Percentiles rank a stretch among this genome's conserved stretches.
Evolutionary conservation across 2,113 vertebrate species (phyloP).

Genomic region (Pongo pygmaeus): DNA sequence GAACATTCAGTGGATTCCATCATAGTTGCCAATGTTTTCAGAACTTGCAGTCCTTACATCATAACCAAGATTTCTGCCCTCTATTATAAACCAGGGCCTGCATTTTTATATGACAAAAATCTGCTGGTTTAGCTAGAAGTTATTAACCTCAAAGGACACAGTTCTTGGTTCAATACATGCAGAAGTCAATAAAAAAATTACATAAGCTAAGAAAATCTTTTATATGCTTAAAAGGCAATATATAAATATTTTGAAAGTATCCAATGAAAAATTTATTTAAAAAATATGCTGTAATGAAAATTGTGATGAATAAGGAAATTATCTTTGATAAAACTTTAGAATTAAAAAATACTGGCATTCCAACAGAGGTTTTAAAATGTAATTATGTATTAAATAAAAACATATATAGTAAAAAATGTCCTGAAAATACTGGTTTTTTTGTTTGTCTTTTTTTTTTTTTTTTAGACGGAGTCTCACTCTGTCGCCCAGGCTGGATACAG

Average conservation of each 20-base stretch:
- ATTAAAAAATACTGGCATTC: not conserved
- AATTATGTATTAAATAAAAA: not conserved
- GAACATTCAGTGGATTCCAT: not conserved
- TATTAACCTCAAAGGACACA: not conserved
- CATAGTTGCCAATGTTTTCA: not conserved
- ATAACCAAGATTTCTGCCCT: not conserved
- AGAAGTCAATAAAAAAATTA: not conserved
- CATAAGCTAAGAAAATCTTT: not conserved
- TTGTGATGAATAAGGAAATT: not conserved
- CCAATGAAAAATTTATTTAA: not conserved
- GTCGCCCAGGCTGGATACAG: no score
- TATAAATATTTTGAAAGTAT: not conserved
- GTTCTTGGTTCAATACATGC: not conserved
- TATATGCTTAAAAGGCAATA: not conserved
- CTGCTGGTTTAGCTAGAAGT: not conserved
- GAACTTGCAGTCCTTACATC: not conserved
- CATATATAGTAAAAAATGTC: not conserved
- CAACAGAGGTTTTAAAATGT: not conserved
- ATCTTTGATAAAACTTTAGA: not conserved
- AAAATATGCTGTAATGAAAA: not conserved
- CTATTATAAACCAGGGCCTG: not conserved
- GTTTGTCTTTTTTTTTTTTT: no score
- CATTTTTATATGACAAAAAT: not conserved
- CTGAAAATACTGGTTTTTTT: not conserved
- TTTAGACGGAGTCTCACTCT: no score